Evolutionary conservation across 2,797 vertebrate genomes (phyloP).

Genomic region (Etheostoma nigrum): DNA sequence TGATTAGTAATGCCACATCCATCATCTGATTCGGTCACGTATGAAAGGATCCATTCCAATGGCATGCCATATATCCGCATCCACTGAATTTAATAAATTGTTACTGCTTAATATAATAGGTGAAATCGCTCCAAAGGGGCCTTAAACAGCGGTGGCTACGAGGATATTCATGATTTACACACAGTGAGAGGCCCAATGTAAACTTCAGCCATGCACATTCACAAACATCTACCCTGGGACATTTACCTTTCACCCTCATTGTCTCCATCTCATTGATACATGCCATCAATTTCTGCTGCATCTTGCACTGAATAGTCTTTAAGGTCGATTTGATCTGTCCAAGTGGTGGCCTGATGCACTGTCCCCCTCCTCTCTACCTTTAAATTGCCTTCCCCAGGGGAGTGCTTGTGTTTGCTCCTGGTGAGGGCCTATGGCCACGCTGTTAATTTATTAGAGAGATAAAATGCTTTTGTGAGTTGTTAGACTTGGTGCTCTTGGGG

Average conservation of each 20-base stretch:
- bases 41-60: constrained; percentile 50
- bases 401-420: constrained; percentile 79
- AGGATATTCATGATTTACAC: constrained; percentile 80
- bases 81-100: constrained; percentile 71
- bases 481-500: constrained; percentile 20
- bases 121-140: constrained; percentile 74
- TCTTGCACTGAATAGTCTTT: constrained; percentile 71
- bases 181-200: constrained; percentile 59
- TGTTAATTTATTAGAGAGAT: constrained; percentile 83
- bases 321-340: constrained; percentile 78
- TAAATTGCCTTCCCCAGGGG: constrained; percentile 80
- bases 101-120: constrained; percentile 82
- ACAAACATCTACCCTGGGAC: constrained; percentile 74
- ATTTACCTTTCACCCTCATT: constrained; percentile 78
- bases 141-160: constrained; percentile 55
- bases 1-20: constrained; percentile 76
- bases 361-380: constrained; percentile 54
- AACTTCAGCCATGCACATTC: constrained; percentile 68
- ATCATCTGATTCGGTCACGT: constrained; percentile 70
- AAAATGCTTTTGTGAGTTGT: constrained; percentile 78
- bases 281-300: constrained; percentile 78
- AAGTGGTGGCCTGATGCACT: constrained; percentile 54
- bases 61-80: constrained; percentile 61
- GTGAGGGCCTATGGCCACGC: constrained; percentile 56
- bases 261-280: constrained; percentile 81